Conservation (phyloP, 2,113 vertebrate genomes). For the Cavia porcellus region DNA sequence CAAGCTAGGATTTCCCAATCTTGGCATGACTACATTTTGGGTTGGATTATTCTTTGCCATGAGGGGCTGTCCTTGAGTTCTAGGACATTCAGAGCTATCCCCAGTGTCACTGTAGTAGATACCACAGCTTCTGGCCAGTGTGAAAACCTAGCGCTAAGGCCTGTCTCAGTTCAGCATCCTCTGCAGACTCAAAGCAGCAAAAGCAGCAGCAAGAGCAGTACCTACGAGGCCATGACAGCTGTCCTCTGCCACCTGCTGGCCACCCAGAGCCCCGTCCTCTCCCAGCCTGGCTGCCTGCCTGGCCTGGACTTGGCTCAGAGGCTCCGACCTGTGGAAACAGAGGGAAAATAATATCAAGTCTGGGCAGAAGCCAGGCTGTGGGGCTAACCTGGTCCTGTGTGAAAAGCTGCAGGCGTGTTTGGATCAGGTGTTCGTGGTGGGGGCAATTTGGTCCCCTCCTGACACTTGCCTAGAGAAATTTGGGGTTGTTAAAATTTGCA, state of each 20-base stretch:
- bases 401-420: not conserved
- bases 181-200: not conserved
- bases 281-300: rapidly evolving
- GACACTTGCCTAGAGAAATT: not conserved
- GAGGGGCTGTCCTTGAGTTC: no score
- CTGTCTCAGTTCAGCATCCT: not conserved
- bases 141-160: not conserved
- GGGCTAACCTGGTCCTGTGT: no score
- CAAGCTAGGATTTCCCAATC: not conserved
- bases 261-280: not conserved
- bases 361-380: not conserved
- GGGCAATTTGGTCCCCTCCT: not conserved
- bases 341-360: not conserved
- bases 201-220: rapidly evolving
- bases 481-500: not conserved
- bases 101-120: not conserved
- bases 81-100: not conserved
- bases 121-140: not conserved
- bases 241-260: not conserved
- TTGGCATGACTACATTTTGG: not conserved
- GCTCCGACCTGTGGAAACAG: not conserved
- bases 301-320: not conserved
- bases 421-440: rapidly evolving
- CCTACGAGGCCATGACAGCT: not conserved
- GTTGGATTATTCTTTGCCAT: not conserved